Base-by-base conservation (phyloP, 2,113 vertebrate genomes). In the Thunnus maccoyii region DNA sequence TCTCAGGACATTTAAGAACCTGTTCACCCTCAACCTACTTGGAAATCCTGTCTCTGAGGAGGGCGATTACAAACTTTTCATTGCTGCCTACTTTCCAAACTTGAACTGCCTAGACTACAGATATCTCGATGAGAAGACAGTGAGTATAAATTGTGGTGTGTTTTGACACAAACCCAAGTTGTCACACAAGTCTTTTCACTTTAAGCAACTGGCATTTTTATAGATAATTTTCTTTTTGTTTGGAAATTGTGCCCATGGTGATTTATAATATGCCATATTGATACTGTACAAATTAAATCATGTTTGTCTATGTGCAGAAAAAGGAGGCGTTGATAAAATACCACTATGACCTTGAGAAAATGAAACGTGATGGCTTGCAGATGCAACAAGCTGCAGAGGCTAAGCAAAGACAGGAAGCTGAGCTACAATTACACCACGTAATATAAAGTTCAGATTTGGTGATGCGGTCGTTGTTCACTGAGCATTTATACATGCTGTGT, bases 31-130 rank as follows among this genome's bases (percentile, higher is more conserved):
- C 84, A 96, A 92, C 77, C 93, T 99, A 2, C 25, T 9, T 0
- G 97, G 96, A 80, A 99, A 99, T 85, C 96, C 97, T 1, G 17
- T 97, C 17, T 91, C 93, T 0, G 65, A 95, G 0, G 60, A 91
- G 0, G 94, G 96, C 14, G 81, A 86, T 12, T 98, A 97, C 76
- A 88, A 1, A 5, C 57, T 90, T 14, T 97, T 96, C 71, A 86
- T 97, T 18, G 86, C 93, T 6, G 97, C 96, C 66, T 91, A 96
- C 78, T 94, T 99, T 30, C 95, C 96, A 48, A 88, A 95, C 9
- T 90, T 99, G 41, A 92, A 88, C 14, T 97, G 94, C 80, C 92
- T 99, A 58, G 97, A 99, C 92, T 96, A 94, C 93, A 95, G 86
- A 61, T 83, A 93, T 4, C 62, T 99, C 36, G 89, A 94, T 17